These are phyloP conservation scores for Pterois miles DNA, from an alignment of 2,797 vertebrate species.

Conservation along the genomic window DNA sequence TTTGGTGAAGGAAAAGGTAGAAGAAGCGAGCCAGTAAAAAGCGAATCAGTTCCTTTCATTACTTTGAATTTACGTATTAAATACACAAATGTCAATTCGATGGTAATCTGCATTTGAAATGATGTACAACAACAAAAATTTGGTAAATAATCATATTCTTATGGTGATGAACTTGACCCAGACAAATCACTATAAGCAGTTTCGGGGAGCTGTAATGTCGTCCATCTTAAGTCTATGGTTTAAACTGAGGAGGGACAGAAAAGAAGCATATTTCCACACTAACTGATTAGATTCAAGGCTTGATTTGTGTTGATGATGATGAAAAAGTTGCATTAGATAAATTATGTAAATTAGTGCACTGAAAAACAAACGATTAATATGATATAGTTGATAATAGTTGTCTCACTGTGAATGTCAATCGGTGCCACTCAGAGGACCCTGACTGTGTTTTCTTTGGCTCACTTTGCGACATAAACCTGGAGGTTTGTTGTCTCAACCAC, in stretches of 20 bases:
- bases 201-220: no score
- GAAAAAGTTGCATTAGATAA: neutral
- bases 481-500: neutral
- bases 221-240: no score
- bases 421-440: neutral
- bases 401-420: neutral
- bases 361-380: neutral
- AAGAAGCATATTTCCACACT: slow-evolving; percentile 2
- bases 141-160: no score
- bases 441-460: slow-evolving; percentile 30
- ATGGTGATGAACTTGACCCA: no score
- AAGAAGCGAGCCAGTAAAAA: no score
- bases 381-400: neutral
- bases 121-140: no score
- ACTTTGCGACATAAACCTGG: neutral
- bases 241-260: neutral
- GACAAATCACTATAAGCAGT: no score
- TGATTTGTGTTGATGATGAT: neutral
- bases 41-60: no score
- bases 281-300: neutral
- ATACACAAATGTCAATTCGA: no score
- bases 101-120: no score
- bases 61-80: no score
- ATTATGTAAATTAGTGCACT: neutral
- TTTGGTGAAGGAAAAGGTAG: no score